Percentiles rank a stretch among this genome's conserved stretches.
phyloP scores from a whole-genome alignment of 2,888 invertebrate genomes.

The Agonopterix heracliana region DNA sequence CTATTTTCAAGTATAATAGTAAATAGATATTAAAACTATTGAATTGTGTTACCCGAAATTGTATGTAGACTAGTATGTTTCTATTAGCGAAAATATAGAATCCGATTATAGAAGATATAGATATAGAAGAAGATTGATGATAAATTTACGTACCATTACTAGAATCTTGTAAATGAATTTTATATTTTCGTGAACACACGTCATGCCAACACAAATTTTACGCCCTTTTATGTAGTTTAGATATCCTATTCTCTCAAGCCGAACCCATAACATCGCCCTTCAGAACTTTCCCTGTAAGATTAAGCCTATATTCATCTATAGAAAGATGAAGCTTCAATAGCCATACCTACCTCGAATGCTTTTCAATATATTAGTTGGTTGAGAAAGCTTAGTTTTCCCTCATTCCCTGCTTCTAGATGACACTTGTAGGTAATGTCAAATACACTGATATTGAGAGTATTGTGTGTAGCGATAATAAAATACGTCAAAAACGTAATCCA shows the following conservation, averaged over 20 bases:
- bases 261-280: conserved; percentile 68
- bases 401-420: conserved; percentile 58
- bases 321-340: conserved; percentile 50
- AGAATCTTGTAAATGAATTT: background rate
- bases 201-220: conserved; percentile 20
- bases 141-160: no score
- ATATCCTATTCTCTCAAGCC: conserved; percentile 70
- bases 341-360: conserved; percentile 42
- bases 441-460: conserved; percentile 36
- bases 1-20: conserved; percentile 14
- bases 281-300: conserved; percentile 42
- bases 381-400: conserved; percentile 54
- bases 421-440: conserved; percentile 35
- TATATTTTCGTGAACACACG: background rate
- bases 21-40: background rate
- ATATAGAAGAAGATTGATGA: no score
- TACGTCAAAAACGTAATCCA: conserved; percentile 71
- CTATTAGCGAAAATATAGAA: background rate
- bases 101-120: no score
- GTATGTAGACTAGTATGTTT: conserved; percentile 21
- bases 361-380: conserved; percentile 42
- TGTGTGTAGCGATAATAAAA: conserved; percentile 60
- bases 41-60: conserved; percentile 8
- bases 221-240: conserved; percentile 49
- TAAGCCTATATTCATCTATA: conserved; percentile 51